These are phyloP conservation scores for Geotrypetes seraphini DNA, from an alignment of 2,797 vertebrate genomes.

Conservation along the genomic window DNA sequence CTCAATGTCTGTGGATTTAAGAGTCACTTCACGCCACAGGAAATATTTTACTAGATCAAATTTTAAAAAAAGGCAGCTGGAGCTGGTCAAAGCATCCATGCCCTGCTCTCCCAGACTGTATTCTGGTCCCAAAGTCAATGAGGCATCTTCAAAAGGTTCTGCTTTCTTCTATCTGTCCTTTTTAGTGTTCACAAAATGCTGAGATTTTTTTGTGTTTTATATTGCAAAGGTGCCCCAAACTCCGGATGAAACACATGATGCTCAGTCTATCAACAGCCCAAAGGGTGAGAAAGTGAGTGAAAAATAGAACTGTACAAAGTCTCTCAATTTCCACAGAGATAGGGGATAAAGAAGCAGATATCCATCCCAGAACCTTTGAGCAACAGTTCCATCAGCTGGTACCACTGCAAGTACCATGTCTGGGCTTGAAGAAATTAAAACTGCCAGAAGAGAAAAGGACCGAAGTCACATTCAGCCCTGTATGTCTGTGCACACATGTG, in stretches of 20 bases:
- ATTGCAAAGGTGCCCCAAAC: no score
- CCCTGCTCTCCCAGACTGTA: conserved; percentile 18
- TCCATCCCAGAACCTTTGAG: conserved; percentile 20
- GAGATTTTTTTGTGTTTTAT: conserved; percentile 27
- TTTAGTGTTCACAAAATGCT: conserved; percentile 49
- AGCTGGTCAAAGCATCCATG: conserved; percentile 2
- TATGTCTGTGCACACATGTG: no score
- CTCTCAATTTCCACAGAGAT: conserved; percentile 15
- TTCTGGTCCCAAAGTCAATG: conserved; percentile 54
- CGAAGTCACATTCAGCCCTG: conserved; percentile 37
- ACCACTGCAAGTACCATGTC: conserved; percentile 37
- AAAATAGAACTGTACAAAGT: conserved; percentile 25
- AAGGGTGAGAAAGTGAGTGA: not conserved
- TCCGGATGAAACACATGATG: no score
- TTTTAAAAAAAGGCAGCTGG: conserved; percentile 18
- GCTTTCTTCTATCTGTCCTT: conserved; percentile 11
- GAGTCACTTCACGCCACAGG: conserved; percentile 70
- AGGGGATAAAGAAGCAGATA: conserved; percentile 4
- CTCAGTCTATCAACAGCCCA: no score
- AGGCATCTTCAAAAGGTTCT: conserved; percentile 42
- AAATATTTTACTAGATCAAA: conserved; percentile 57
- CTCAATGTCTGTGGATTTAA: conserved; percentile 65
- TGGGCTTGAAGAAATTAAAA: conserved; percentile 36
- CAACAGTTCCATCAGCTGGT: conserved; percentile 29
- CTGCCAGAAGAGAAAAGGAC: conserved; percentile 42